These are phyloP conservation scores for Neoaliturus tenellus DNA, from an alignment of 2,888 invertebrate genomes.

Conservation along the genomic window DNA sequence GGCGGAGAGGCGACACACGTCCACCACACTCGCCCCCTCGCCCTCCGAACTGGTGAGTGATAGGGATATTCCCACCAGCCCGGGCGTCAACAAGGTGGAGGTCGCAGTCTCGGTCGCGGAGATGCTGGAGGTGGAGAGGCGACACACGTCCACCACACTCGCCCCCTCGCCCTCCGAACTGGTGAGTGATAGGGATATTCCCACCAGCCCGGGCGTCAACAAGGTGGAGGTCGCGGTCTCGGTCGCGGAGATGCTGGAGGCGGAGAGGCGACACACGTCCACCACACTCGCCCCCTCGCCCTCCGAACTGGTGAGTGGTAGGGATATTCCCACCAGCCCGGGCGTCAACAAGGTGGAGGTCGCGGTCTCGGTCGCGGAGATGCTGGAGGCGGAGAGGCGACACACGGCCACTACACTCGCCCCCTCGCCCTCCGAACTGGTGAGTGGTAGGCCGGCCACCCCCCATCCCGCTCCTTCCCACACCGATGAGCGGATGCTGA, in stretches of 20 bases:
- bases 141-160: neutral
- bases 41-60: neutral
- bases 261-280: constrained; percentile 31
- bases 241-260: constrained; percentile 24
- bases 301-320: neutral
- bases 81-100: constrained; percentile 55
- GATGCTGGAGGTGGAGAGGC: constrained; percentile 41
- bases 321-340: too few relatives aligned
- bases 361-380: neutral
- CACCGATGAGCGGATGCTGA: too few relatives aligned
- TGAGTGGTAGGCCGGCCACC: too few relatives aligned
- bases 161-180: constrained; percentile 25
- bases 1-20: constrained; percentile 41
- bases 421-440: constrained; percentile 13
- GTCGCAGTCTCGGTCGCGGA: neutral
- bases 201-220: too few relatives aligned
- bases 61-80: too few relatives aligned
- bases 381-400: constrained; percentile 36
- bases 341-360: too few relatives aligned
- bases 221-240: constrained; percentile 42
- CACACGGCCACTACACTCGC: constrained; percentile 15
- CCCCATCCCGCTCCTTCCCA: too few relatives aligned
- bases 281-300: constrained; percentile 27
- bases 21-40: constrained; percentile 1
- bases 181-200: neutral